Base-by-base conservation (phyloP, 2,888 invertebrate genomes). In the Ennomos fuscantarius region DNA sequence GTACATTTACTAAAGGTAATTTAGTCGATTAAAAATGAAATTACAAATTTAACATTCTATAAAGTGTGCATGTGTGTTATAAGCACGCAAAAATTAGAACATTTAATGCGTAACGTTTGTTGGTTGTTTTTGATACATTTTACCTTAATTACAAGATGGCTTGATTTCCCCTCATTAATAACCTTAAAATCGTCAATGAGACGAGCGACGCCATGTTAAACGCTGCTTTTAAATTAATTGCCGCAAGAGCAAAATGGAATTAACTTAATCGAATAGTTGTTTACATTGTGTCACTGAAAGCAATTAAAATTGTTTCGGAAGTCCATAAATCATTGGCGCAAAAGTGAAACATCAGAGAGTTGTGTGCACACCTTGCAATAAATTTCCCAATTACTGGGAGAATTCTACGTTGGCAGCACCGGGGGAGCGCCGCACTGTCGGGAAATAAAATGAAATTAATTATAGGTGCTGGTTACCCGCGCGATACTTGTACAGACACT, bases 181-280 rank as follows among this genome's bases (percentile, higher is more conserved):
- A 60, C 61, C 65, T 65, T 53, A 57, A 71, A 70, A 69, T 69
- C 63, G 62, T 66, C 59, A 64, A 65, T 68, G 60, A 61, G 63
- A 53, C 68, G 57, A 68, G 68, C 70, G 76, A 73, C 72, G 59
- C 68, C 65, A 69, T 73, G 74, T 73, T 57, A 72, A 71, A 74
- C 71, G 78, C 74, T 69, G 81, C 87, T 84, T 80, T 86, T 84
- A 87, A 84, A 90, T 89, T 86, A 90, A 90, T 90, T 85, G 78
- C 84, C 66, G 69, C 51, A 68, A 75, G 75, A 76, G 78, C 73
- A 70, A 79, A 82, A 89, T 87, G 85, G 87, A 85, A 90, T 90
- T 89, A 89, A 87, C 87, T 88, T 89, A 90, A 92, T 92, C 91
- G 89, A 91, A 92, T 91, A 91, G 89, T 90, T 92, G 90, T 92